phyloP scores from a whole-genome alignment of 2,797 vertebrate species.

The Margarornis squamiger region DNA sequence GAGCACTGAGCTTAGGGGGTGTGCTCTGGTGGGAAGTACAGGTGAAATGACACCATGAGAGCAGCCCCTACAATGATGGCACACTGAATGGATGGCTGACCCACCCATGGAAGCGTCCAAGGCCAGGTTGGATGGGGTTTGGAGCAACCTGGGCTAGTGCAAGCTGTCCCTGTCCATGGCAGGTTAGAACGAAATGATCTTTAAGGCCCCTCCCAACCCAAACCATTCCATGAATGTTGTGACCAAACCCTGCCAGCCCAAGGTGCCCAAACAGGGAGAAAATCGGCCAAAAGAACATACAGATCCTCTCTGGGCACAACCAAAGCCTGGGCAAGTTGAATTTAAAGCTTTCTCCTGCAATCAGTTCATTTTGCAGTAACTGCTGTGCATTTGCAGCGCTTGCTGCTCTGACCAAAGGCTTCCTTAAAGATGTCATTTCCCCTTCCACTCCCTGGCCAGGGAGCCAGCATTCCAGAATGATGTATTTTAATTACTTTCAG shows the following conservation, averaged over 20 bases:
- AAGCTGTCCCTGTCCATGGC: not conserved
- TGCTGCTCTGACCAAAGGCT: not conserved
- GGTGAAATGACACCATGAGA: not conserved
- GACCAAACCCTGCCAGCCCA: not conserved
- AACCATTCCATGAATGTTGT: not conserved
- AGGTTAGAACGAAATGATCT: not conserved
- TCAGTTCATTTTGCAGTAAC: not conserved
- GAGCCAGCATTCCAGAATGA: conserved; percentile 64
- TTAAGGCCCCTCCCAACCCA: not conserved
- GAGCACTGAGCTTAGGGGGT: not conserved
- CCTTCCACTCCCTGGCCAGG: conserved; percentile 48
- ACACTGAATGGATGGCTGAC: not conserved
- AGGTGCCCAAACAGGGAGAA: not conserved
- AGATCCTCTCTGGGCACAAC: not conserved
- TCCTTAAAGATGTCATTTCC: conserved; percentile 55
- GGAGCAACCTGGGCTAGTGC: not conserved
- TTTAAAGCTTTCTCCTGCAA: not conserved
- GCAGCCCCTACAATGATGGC: not conserved
- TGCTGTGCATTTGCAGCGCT: not conserved
- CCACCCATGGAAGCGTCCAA: not conserved
- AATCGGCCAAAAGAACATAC: not conserved
- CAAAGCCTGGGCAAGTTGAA: not conserved
- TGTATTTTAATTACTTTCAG: conserved; percentile 70
- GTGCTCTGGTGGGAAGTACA: not conserved
- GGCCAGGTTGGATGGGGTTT: accelerated